A percentile compares a stretch with the other conserved stretches of the same genome.
phyloP scores from a whole-genome alignment of 2,888 invertebrate species.

The Andricus curvator region DNA sequence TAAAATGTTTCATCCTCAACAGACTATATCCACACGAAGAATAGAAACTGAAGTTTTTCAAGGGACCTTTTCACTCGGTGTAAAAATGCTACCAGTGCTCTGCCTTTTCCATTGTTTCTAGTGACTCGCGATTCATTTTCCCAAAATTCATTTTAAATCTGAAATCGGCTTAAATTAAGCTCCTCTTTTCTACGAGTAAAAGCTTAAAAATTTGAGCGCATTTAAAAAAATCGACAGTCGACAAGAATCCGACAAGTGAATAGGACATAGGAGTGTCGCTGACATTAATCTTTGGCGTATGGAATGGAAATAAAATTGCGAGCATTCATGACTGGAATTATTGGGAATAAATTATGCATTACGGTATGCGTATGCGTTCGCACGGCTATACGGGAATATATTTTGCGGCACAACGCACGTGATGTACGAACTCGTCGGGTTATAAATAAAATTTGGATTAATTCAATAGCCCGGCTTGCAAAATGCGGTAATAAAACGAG shows the following conservation, averaged over 20 bases:
- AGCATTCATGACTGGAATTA: conserved; percentile 30
- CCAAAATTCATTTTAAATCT: neutral
- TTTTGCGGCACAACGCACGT: conserved; percentile 17
- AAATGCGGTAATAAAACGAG: neutral
- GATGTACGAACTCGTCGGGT: conserved; percentile 21
- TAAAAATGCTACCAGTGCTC: too few species aligned
- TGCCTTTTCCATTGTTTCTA: neutral
- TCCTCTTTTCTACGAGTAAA: neutral
- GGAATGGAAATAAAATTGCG: conserved; percentile 22
- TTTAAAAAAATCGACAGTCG: neutral
- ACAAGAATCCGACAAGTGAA: conserved; percentile 2
- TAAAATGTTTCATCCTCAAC: too few species aligned
- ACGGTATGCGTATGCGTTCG: neutral
- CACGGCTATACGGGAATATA: neutral
- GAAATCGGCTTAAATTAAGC: conserved; percentile 1
- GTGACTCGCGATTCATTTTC: too few species aligned
- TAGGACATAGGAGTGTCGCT: conserved; percentile 19
- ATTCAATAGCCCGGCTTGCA: neutral
- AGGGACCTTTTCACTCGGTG: too few species aligned
- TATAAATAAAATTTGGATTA: conserved; percentile 29
- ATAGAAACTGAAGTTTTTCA: too few species aligned
- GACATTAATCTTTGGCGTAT: conserved; percentile 16
- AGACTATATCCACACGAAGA: too few species aligned
- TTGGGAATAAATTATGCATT: conserved; percentile 34
- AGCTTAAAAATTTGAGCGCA: neutral